Percentiles rank a stretch among this genome's conserved stretches.
Conservation (phyloP, 1,140 invertebrate species). For the Ceratitis capitata region DNA sequence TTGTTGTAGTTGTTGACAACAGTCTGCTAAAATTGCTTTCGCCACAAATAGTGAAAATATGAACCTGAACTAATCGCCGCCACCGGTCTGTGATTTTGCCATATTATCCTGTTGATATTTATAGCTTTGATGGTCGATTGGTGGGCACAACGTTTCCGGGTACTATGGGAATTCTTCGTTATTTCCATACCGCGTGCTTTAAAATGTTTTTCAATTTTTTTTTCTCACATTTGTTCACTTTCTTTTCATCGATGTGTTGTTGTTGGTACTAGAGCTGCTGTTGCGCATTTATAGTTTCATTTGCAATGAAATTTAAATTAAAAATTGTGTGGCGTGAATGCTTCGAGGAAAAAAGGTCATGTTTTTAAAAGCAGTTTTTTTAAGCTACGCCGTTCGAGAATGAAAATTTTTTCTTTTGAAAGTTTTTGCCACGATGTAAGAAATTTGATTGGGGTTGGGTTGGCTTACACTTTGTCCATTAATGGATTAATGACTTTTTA, state of each 20-base stretch:
- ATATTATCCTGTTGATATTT: constrained; percentile 34
- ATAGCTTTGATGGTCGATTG: constrained; percentile 31
- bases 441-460: neutral
- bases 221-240: neutral
- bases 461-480: neutral
- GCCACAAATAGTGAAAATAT: constrained; percentile 34
- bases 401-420: too few relatives aligned
- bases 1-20: neutral
- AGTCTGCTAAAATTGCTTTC: constrained; percentile 28
- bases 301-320: constrained; percentile 38
- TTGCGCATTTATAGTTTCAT: constrained; percentile 8
- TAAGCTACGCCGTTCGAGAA: neutral
- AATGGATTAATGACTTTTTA: constrained; percentile 14
- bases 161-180: neutral
- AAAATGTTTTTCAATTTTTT: constrained; percentile 3
- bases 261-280: neutral
- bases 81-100: constrained; percentile 30
- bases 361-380: neutral
- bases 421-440: neutral
- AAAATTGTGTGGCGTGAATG: constrained; percentile 7
- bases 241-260: neutral
- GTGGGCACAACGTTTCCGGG: constrained; percentile 23
- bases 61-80: constrained; percentile 34
- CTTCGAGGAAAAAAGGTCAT: neutral
- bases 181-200: neutral